Evolutionary conservation across 92 coral and sea anemone species (phyloP).

Genomic region (Parazoanthus atlanticus): DNA sequence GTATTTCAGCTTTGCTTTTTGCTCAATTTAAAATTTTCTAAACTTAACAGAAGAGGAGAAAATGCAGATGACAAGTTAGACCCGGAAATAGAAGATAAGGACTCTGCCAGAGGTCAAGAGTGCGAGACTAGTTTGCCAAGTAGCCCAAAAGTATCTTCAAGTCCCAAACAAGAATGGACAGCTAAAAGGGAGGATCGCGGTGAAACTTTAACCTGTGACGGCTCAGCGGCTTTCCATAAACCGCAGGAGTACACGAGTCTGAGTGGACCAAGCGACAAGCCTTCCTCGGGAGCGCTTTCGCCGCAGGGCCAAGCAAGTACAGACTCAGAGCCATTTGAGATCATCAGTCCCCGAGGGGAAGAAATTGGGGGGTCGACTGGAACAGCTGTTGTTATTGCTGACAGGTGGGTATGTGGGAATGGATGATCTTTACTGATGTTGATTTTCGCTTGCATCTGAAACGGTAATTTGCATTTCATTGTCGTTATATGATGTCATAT

Average conservation of each 20-base stretch:
- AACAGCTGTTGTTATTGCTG: conserved; percentile 25
- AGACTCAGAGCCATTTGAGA: conserved; percentile 26
- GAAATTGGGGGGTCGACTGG: neutral
- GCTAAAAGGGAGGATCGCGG: neutral
- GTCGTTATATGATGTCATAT: too few species aligned
- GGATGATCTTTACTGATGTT: neutral
- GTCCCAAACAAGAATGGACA: conserved; percentile 12
- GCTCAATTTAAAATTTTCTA: neutral
- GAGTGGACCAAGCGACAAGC: neutral
- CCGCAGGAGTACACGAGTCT: neutral
- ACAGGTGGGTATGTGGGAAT: neutral
- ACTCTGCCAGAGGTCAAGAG: neutral
- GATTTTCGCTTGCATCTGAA: too few species aligned
- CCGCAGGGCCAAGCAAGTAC: conserved; percentile 33
- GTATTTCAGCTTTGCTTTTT: neutral
- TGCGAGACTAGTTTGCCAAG: neutral
- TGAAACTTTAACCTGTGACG: neutral
- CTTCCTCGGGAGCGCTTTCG: neutral
- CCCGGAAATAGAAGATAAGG: neutral
- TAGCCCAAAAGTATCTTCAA: conserved; percentile 18
- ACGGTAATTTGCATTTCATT: too few species aligned
- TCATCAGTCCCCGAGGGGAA: conserved; percentile 2
- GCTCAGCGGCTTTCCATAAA: neutral
- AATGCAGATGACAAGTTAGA: neutral
- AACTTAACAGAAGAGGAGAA: conserved; percentile 8